Evolutionary conservation across 2,113 vertebrate species (phyloP).

Genomic region (Apeltes quadracus): DNA sequence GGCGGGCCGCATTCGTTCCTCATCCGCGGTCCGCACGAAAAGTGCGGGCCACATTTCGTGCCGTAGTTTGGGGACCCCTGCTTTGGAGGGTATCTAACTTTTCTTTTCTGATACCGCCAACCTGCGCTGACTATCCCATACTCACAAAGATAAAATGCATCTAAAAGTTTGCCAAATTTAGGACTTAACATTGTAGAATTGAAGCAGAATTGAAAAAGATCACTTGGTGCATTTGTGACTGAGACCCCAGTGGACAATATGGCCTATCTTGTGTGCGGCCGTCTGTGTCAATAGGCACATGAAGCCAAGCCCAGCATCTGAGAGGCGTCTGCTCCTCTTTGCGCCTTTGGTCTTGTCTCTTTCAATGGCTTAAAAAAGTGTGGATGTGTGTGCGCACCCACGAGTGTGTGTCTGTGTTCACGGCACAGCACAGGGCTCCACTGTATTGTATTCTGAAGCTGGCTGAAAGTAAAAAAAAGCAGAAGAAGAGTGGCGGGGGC

Average conservation of each 20-base stretch:
- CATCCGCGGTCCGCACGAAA: too few species aligned
- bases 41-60: too few species aligned
- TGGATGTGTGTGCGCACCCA: conserved; percentile 57
- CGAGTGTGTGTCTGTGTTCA: conserved; percentile 62
- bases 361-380: conserved; percentile 72
- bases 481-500: conserved; percentile 71
- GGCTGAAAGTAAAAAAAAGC: conserved; percentile 74
- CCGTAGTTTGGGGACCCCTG: too few species aligned
- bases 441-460: conserved; percentile 78
- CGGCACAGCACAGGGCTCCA: conserved; percentile 67
- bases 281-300: conserved; percentile 72
- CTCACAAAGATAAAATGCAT: background rate
- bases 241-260: conserved; percentile 18
- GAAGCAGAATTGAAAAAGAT: background rate
- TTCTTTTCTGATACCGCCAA: background rate
- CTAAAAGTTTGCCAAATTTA: background rate
- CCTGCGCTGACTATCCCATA: background rate
- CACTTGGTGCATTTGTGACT: conserved; percentile 15
- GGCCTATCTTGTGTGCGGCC: conserved; percentile 69
- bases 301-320: conserved; percentile 73
- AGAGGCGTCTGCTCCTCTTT: conserved; percentile 75
- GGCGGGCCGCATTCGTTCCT: too few species aligned
- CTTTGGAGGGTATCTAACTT: background rate
- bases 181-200: background rate
- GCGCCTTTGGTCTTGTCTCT: conserved; percentile 69